Conservation (phyloP, 2,797 vertebrate genomes). For the Oreochromis grahami region DNA sequence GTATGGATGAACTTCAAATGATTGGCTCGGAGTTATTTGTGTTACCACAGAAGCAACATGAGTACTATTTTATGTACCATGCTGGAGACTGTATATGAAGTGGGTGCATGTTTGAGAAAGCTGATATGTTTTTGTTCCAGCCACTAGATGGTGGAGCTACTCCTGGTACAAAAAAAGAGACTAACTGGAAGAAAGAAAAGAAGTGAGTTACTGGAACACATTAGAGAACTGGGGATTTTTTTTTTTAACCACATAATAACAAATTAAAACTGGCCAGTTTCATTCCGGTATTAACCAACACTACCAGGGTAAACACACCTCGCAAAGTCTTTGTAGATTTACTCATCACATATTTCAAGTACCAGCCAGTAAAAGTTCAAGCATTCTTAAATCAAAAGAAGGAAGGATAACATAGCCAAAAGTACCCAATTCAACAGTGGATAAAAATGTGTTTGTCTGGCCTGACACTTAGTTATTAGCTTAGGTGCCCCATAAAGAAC, state of each 20-base stretch:
- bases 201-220: background rate
- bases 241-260: background rate
- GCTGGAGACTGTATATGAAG: conserved; percentile 5
- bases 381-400: rapidly evolving
- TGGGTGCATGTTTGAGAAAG: background rate
- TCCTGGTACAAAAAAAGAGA: conserved; percentile 11
- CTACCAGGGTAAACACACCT: background rate
- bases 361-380: background rate
- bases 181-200: background rate
- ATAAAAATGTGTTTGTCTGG: background rate
- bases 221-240: background rate
- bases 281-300: background rate
- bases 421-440: background rate
- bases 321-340: background rate
- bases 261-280: background rate
- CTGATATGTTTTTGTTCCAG: background rate
- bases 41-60: conserved; percentile 36
- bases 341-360: background rate
- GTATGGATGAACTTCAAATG: conserved; percentile 66
- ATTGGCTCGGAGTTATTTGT: conserved; percentile 66
- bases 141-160: conserved; percentile 68
- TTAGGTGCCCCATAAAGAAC: rapidly evolving
- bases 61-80: conserved; percentile 26
- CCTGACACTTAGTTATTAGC: background rate
- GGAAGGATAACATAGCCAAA: background rate